These are phyloP conservation scores for Reticulitermes speratus DNA, from an alignment of 1,140 invertebrate genomes.

Conservation along the genomic window DNA sequence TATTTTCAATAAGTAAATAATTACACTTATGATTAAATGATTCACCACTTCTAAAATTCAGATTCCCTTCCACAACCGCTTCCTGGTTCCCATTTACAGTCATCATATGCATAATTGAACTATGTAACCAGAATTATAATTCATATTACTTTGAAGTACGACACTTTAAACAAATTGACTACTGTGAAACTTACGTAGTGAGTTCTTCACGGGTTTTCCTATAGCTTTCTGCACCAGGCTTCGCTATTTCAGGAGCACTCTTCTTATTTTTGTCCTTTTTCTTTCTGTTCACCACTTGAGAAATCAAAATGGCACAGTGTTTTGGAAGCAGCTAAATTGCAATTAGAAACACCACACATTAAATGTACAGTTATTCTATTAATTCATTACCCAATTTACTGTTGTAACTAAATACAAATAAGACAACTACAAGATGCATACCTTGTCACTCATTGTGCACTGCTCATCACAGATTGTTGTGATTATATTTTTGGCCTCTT, in stretches of 20 bases:
- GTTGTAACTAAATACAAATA: conserved; percentile 3
- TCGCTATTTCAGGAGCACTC: conserved; percentile 76
- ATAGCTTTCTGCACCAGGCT: conserved; percentile 92
- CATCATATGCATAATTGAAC: too few relatives aligned
- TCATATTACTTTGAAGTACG: too few relatives aligned
- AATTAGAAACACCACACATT: conserved; percentile 24
- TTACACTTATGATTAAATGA: too few relatives aligned
- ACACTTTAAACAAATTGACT: too few relatives aligned
- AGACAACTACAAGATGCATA: conserved; percentile 34
- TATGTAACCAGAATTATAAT: too few relatives aligned
- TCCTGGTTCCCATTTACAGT: too few relatives aligned
- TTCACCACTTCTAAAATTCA: too few relatives aligned
- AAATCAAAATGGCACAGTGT: conserved; percentile 87
- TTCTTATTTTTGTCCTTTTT: conserved; percentile 92
- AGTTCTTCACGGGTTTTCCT: conserved; percentile 94
- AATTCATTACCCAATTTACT: neutral
- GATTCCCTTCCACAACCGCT: too few relatives aligned
- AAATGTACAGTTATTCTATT: conserved; percentile 24
- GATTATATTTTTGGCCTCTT: conserved; percentile 98
- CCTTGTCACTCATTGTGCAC: conserved; percentile 88
- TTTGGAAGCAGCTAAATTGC: conserved; percentile 76
- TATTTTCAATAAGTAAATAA: too few relatives aligned
- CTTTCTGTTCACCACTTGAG: conserved; percentile 83
- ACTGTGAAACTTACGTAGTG: conserved; percentile 64
- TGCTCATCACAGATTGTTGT: conserved; percentile 98